phyloP scores from a whole-genome alignment of 1,140 invertebrate genomes.

The Pinna nobilis region DNA sequence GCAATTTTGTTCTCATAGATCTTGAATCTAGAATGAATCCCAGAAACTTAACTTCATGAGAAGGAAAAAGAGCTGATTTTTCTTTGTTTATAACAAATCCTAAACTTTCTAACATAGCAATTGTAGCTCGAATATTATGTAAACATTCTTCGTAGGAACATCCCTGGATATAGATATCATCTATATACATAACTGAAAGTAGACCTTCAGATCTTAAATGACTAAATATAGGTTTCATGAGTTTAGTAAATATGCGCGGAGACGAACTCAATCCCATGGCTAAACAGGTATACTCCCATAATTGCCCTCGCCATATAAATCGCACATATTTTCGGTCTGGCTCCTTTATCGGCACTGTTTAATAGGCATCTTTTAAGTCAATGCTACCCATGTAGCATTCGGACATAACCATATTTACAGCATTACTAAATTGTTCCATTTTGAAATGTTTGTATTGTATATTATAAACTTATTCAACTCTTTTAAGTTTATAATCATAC shows the following conservation, averaged over 20 bases:
- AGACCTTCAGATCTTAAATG: constrained; percentile 8
- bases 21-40: constrained; percentile 3
- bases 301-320: constrained; percentile 6
- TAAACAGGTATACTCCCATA: constrained; percentile 8
- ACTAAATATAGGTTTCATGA: background rate
- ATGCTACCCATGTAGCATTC: constrained; percentile 5
- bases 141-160: background rate
- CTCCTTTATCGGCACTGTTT: background rate
- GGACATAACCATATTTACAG: background rate
- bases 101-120: background rate
- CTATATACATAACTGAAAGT: constrained; percentile 12
- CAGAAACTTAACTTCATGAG: constrained; percentile 3
- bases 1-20: background rate
- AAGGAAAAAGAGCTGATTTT: constrained; percentile 14
- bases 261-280: constrained; percentile 4
- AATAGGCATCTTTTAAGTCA: background rate
- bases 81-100: constrained; percentile 21
- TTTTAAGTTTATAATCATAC: background rate
- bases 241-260: constrained; percentile 10
- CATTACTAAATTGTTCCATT: constrained; percentile 6
- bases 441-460: constrained; percentile 7
- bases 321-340: constrained; percentile 1
- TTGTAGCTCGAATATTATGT: constrained; percentile 4
- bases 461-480: background rate
- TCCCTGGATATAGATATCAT: constrained; percentile 15